phyloP scores from a whole-genome alignment of 2,113 vertebrate species.

The Larimichthys polyactis region DNA sequence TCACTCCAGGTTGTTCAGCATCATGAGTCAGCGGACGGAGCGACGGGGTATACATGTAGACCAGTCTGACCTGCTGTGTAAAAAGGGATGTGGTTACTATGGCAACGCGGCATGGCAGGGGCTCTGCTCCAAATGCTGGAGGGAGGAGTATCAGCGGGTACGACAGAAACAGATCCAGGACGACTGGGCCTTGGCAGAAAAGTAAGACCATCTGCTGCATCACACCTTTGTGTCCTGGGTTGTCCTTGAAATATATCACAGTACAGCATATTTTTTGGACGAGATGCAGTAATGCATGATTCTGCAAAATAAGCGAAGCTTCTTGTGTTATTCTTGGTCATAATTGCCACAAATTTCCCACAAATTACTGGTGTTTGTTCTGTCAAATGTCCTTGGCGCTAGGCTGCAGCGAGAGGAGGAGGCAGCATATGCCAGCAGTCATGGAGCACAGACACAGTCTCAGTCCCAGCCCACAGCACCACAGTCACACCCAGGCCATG shows the following conservation, averaged over 20 bases:
- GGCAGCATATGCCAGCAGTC: conserved; percentile 94
- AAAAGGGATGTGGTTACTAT: conserved; percentile 96
- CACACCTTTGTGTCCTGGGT: neutral
- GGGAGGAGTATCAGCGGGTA: conserved; percentile 93
- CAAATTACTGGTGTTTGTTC: neutral
- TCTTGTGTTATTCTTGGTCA: neutral
- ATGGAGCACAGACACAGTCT: conserved; percentile 80
- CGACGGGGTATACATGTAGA: conserved; percentile 95
- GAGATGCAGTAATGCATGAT: neutral
- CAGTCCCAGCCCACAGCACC: conserved; percentile 83
- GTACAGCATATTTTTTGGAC: neutral
- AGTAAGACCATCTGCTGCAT: conserved; percentile 80
- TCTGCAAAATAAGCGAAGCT: neutral
- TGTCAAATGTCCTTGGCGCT: neutral
- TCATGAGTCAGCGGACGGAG: conserved; percentile 92
- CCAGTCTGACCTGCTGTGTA: conserved; percentile 95
- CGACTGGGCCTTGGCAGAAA: conserved; percentile 95
- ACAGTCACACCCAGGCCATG: conserved; percentile 84
- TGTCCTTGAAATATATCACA: neutral
- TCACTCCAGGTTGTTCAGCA: conserved; percentile 69
- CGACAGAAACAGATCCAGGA: conserved; percentile 96
- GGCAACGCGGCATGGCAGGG: conserved; percentile 96
- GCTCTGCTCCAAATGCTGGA: conserved; percentile 97
- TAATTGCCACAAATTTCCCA: too few species aligned
- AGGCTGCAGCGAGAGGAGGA: conserved; percentile 97